Evolutionary conservation across 1,140 invertebrate genomes (phyloP).

Genomic region (Brachionus calyciflorus): DNA sequence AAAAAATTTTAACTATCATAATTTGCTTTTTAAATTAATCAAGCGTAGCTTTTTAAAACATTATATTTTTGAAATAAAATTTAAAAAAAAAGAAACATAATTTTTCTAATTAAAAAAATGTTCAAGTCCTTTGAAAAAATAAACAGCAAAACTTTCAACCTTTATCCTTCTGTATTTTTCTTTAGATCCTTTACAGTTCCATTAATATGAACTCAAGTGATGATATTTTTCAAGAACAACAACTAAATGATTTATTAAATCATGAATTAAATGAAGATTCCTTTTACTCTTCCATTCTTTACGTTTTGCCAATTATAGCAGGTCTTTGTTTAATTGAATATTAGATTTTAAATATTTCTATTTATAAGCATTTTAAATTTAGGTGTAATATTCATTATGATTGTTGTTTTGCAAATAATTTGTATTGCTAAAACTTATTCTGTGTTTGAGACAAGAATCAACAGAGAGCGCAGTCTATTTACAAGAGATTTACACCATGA

Average conservation of each 20-base stretch:
- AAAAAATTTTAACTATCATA: slow-evolving; percentile 4
- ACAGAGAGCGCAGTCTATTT: no score
- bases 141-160: no score
- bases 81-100: neutral
- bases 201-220: no score
- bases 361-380: neutral
- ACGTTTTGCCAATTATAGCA: neutral
- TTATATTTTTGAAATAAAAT: neutral
- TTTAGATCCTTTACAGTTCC: no score
- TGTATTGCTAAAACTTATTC: neutral
- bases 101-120: neutral
- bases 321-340: neutral
- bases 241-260: no score
- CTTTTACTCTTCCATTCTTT: neutral
- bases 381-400: neutral
- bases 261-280: neutral
- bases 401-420: neutral
- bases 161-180: no score
- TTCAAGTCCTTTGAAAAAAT: no score
- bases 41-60: neutral
- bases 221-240: no score
- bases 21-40: neutral
- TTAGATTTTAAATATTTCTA: neutral
- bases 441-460: neutral
- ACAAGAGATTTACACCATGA: no score